Conservation (phyloP, 2,888 invertebrate genomes). For the Pegoplata infirma region DNA sequence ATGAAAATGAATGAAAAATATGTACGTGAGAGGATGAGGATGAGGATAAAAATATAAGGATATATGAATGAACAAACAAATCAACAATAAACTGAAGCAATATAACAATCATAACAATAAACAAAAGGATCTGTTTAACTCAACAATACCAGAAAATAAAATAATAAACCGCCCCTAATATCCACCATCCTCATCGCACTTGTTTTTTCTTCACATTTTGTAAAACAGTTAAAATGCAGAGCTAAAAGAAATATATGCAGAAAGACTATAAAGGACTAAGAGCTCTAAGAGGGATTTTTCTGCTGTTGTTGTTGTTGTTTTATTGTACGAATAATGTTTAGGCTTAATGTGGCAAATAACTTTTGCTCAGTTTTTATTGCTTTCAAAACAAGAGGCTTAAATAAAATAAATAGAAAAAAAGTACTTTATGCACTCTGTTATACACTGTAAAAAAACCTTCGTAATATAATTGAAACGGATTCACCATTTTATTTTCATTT, state of each 20-base stretch:
- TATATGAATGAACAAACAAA: conserved; percentile 59
- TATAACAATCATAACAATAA: conserved; percentile 62
- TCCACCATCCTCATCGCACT: conserved; percentile 43
- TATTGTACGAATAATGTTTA: conserved; percentile 30
- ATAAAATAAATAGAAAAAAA: conserved; percentile 61
- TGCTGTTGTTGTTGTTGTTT: no score
- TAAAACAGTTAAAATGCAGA: conserved; percentile 19
- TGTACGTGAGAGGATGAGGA: conserved; percentile 14
- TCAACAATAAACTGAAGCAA: conserved; percentile 48
- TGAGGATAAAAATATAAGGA: conserved; percentile 21
- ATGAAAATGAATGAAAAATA: conserved; percentile 14
- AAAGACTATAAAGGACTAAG: conserved; percentile 40
- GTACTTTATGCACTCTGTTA: conserved; percentile 2
- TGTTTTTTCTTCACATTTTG: conserved; percentile 37
- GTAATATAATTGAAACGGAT: no score
- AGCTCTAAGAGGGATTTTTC: conserved; percentile 37
- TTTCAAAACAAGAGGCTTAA: conserved; percentile 75
- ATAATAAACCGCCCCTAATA: conserved; percentile 54
- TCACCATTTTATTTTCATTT: no score
- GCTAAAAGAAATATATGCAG: conserved; percentile 1
- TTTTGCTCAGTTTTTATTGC: conserved; percentile 70
- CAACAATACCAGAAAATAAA: conserved; percentile 37
- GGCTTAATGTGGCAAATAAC: conserved; percentile 62
- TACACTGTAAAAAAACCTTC: no score
- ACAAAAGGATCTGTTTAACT: conserved; percentile 56